phyloP scores from a whole-genome alignment of 1,140 invertebrate species.

The Drosophila seguyi region DNA sequence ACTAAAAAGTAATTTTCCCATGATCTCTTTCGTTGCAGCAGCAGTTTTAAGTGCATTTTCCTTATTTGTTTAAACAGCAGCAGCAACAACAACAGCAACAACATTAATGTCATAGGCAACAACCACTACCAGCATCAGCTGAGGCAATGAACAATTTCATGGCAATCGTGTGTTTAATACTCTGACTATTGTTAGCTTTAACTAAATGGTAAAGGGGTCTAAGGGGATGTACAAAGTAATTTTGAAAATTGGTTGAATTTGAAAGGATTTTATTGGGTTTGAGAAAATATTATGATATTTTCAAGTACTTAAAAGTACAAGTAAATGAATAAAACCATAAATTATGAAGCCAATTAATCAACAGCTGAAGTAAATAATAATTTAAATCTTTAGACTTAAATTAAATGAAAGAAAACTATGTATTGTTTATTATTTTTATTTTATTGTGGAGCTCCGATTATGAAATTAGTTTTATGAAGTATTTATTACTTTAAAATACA shows the following conservation, averaged over 20 bases:
- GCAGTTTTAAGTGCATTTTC: slow-evolving; percentile 71
- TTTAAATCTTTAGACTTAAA: too few relatives aligned
- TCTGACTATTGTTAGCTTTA: slow-evolving; percentile 5
- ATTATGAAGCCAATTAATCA: too few relatives aligned
- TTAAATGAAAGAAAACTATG: too few relatives aligned
- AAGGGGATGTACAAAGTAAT: not conserved
- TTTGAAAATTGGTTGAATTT: not conserved
- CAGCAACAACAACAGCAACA: slow-evolving; percentile 39
- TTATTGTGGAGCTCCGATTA: too few relatives aligned
- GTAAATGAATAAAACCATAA: too few relatives aligned
- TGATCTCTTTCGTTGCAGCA: slow-evolving; percentile 66
- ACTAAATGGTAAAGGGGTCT: not conserved
- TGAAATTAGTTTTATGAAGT: too few relatives aligned
- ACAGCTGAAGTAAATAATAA: too few relatives aligned
- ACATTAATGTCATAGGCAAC: slow-evolving; percentile 23
- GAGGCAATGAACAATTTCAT: slow-evolving; percentile 61
- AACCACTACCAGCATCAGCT: slow-evolving; percentile 22
- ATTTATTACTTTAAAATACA: too few relatives aligned
- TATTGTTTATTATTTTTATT: too few relatives aligned
- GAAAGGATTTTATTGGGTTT: too few relatives aligned
- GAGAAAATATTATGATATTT: too few relatives aligned
- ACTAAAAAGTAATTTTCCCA: slow-evolving; percentile 72
- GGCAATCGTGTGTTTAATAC: slow-evolving; percentile 63
- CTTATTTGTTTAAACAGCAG: slow-evolving; percentile 77
- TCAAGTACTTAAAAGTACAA: too few relatives aligned